phyloP scores from a whole-genome alignment of 2,888 invertebrate genomes.

The Himalopsyche anomala region DNA sequence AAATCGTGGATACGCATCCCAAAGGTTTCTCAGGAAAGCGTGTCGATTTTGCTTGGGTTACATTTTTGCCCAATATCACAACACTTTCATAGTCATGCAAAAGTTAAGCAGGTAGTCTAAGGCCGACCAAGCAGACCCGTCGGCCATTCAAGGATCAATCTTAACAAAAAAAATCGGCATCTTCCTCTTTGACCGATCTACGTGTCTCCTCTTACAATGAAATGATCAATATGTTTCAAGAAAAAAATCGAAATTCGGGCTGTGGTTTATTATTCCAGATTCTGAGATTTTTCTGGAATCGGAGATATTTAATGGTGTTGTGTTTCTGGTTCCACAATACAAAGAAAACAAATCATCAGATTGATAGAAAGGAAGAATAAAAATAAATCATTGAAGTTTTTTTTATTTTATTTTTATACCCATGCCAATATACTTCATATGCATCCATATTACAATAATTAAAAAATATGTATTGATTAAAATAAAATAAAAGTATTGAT shows the following conservation, averaged over 20 bases:
- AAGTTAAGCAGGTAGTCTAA: conserved; percentile 59
- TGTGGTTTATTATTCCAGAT: conserved; percentile 57
- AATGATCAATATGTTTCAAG: conserved; percentile 64
- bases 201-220: conserved; percentile 63
- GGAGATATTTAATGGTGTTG: conserved; percentile 56
- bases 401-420: too few species aligned
- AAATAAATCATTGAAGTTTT: neutral
- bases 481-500: too few species aligned
- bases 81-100: conserved; percentile 59
- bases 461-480: too few species aligned
- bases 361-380: neutral
- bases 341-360: conserved; percentile 60
- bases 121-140: neutral
- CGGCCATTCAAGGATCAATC: conserved; percentile 56
- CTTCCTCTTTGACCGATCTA: conserved; percentile 64
- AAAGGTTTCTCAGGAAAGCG: conserved; percentile 25
- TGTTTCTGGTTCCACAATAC: conserved; percentile 62
- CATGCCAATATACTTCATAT: too few species aligned
- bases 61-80: conserved; percentile 61
- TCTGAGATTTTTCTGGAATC: conserved; percentile 48
- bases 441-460: too few species aligned
- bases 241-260: conserved; percentile 60
- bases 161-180: conserved; percentile 63
- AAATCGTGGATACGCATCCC: neutral
- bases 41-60: conserved; percentile 60